Evolutionary conservation across 2,888 invertebrate species (phyloP).

Genomic region (Zygothrica quintamaculata): DNA sequence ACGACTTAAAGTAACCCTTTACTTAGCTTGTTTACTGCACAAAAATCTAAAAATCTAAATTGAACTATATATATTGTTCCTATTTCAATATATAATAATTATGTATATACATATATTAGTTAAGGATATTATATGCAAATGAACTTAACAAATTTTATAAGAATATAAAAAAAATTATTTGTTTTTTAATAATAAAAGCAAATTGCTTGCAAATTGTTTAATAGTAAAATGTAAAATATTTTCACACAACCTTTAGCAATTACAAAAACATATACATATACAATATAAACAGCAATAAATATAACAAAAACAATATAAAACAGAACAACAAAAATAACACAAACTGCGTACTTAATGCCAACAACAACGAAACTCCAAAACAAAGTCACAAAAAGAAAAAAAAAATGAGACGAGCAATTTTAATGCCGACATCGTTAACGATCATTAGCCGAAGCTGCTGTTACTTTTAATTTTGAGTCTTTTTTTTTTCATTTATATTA

Average conservation of each 20-base stretch:
- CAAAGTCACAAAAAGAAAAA: too few relatives aligned
- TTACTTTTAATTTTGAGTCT: slow-evolving; percentile 23
- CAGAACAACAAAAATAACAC: neutral
- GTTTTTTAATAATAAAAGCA: slow-evolving; percentile 33
- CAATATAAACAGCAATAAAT: slow-evolving; percentile 4
- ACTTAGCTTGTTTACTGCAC: too few relatives aligned
- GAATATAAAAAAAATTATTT: slow-evolving; percentile 29
- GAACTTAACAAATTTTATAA: neutral
- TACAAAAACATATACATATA: slow-evolving; percentile 3
- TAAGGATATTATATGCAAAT: neutral
- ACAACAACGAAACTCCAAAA: slow-evolving; percentile 16
- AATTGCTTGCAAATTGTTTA: slow-evolving; percentile 41
- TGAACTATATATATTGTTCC: too few relatives aligned
- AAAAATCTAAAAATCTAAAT: too few relatives aligned
- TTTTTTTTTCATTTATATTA: too few relatives aligned
- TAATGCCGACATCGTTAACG: slow-evolving; percentile 31
- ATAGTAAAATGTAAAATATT: slow-evolving; percentile 31
- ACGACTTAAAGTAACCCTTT: too few relatives aligned
- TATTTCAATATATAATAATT: too few relatives aligned
- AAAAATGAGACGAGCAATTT: slow-evolving; percentile 28
- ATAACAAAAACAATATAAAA: slow-evolving; percentile 1
- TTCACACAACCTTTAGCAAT: slow-evolving; percentile 10
- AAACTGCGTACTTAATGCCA: slow-evolving; percentile 28
- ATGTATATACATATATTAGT: neutral
- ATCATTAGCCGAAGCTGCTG: slow-evolving; percentile 25